These are phyloP conservation scores for Anguilla anguilla DNA, from an alignment of 2,797 vertebrate species.

Conservation along the genomic window DNA sequence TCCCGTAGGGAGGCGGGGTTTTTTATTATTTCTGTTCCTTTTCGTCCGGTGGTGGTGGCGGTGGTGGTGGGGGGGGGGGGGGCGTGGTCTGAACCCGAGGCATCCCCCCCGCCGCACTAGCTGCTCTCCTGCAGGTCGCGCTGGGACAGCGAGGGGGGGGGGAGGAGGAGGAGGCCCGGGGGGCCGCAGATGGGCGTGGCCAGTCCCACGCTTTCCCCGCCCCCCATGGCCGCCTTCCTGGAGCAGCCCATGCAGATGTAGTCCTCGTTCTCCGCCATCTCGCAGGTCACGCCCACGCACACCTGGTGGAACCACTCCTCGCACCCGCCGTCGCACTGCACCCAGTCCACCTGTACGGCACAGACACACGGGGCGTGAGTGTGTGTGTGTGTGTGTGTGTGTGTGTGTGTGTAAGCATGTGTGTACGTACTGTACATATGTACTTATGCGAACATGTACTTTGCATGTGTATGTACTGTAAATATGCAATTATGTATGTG, in stretches of 20 bases:
- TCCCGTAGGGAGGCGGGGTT: neutral
- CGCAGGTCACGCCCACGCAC: constrained; percentile 94
- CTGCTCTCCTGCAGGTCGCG: constrained; percentile 31
- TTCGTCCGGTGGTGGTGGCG: neutral
- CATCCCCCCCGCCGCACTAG: neutral
- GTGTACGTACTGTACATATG: too few species aligned
- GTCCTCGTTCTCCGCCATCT: constrained; percentile 98
- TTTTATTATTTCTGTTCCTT: neutral
- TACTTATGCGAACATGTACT: too few species aligned
- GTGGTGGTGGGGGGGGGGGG: neutral
- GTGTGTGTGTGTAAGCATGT: too few species aligned
- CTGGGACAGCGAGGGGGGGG: constrained; percentile 46
- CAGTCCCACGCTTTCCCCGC: constrained; percentile 64
- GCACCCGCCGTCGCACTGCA: constrained; percentile 97
- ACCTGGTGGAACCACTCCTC: constrained; percentile 99
- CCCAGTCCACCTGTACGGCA: constrained; percentile 93
- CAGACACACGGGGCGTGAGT: neutral
- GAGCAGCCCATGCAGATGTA: constrained; percentile 95
- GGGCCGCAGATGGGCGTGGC: constrained; percentile 72
- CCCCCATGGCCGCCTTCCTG: constrained; percentile 65
- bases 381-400: too few species aligned
- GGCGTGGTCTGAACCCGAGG: neutral
- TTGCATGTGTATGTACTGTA: too few species aligned
- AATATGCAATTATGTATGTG: too few species aligned
- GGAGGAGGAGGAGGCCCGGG: constrained; percentile 40